Evolutionary conservation across 2,113 vertebrate species (phyloP).

Genomic region (Elephas maximus): DNA sequence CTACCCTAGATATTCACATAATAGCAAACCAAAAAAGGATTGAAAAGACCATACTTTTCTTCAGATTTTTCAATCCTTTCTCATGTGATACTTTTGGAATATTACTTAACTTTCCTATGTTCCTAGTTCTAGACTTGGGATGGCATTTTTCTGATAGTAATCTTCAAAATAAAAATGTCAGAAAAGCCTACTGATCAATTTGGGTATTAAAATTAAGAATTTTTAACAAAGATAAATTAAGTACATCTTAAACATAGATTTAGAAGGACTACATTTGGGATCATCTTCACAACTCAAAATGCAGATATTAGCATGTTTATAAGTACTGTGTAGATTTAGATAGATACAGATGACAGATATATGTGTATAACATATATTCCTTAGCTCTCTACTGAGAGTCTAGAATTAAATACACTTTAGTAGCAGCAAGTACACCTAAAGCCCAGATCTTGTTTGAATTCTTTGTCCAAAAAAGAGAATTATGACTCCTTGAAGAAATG

Average conservation of each 20-base stretch:
- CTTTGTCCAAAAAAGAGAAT: neutral
- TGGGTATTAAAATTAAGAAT: neutral
- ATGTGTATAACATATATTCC: neutral
- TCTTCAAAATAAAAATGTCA: slow-evolving; percentile 13
- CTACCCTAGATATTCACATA: neutral
- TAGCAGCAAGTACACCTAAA: neutral
- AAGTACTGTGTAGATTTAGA: neutral
- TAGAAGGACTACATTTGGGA: neutral
- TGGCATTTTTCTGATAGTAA: neutral
- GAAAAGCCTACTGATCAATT: neutral
- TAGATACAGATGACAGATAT: neutral
- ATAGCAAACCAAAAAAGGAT: neutral
- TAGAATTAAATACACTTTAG: neutral
- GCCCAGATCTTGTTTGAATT: neutral
- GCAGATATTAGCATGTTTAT: neutral
- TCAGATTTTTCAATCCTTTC: neutral
- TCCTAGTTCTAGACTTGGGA: slow-evolving; percentile 8
- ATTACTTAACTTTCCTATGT: neutral
- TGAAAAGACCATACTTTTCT: slow-evolving; percentile 15
- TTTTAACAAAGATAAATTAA: neutral
- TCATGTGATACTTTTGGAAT: neutral
- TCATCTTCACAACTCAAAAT: neutral
- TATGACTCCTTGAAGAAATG: neutral
- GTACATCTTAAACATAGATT: neutral
- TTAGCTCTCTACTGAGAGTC: neutral